Percentiles rank a stretch among this genome's conserved stretches.
phyloP scores from a whole-genome alignment of 2,888 invertebrate species.

The Drosophila dives region DNA sequence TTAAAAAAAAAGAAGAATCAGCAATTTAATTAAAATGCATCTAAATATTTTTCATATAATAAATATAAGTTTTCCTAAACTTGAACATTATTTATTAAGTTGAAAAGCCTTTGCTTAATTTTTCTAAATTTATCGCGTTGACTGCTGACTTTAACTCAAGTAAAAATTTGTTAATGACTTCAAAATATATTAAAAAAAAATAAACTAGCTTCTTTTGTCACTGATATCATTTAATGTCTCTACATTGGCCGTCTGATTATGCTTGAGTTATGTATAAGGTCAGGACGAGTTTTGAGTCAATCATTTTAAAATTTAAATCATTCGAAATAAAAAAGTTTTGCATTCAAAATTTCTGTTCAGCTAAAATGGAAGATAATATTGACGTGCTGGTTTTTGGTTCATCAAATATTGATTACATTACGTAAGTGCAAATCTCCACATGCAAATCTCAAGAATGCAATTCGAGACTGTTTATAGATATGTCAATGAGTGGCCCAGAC shows the following conservation, averaged over 20 bases:
- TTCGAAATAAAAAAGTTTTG: neutral
- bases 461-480: conserved; percentile 87
- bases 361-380: conserved; percentile 26
- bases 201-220: neutral
- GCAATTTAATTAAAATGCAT: neutral
- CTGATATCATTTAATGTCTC: neutral
- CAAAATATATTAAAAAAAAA: neutral
- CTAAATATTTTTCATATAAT: neutral
- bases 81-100: neutral
- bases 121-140: neutral
- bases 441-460: neutral
- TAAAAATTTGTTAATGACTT: conserved; percentile 3
- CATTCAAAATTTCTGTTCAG: neutral
- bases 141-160: neutral
- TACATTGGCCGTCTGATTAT: conserved; percentile 1
- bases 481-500: conserved; percentile 90
- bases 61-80: neutral
- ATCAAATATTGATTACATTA: conserved; percentile 93
- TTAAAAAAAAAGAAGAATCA: neutral
- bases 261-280: neutral
- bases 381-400: conserved; percentile 91
- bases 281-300: conserved; percentile 16
- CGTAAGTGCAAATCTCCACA: conserved; percentile 86
- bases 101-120: neutral
- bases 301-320: conserved; percentile 20